A percentile compares a stretch with the other conserved stretches of the same genome.
phyloP scores from a whole-genome alignment of 2,888 invertebrate species.

The Augiades crinisus region DNA sequence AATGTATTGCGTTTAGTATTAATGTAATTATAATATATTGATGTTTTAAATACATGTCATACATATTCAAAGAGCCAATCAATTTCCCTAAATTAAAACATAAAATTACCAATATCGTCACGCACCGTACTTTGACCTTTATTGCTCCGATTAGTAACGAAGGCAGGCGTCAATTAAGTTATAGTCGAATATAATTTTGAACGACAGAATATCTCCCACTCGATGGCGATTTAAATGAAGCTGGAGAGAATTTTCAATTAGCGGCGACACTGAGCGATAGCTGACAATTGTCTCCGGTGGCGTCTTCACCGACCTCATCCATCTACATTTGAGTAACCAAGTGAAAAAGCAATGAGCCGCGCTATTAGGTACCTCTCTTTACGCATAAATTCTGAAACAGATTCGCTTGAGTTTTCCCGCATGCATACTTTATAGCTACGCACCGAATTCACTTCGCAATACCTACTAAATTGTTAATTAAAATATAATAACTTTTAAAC shows the following conservation, averaged over 20 bases:
- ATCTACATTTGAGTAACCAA: conserved; percentile 78
- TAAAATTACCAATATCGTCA: conserved; percentile 29
- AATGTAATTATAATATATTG: too few relatives aligned
- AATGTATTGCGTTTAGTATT: too few relatives aligned
- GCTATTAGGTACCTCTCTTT: conserved; percentile 73
- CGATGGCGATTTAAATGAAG: conserved; percentile 74
- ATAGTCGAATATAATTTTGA: conserved; percentile 59
- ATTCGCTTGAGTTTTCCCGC: conserved; percentile 41
- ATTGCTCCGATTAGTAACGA: conserved; percentile 40
- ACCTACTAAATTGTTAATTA: conserved; percentile 22
- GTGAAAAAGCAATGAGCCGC: conserved; percentile 77
- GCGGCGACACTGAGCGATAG: conserved; percentile 75
- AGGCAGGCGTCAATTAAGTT: conserved; percentile 49
- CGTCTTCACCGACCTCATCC: conserved; percentile 66
- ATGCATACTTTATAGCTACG: conserved; percentile 30
- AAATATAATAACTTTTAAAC: too few relatives aligned
- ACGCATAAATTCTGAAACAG: conserved; percentile 59
- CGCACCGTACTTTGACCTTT: conserved; percentile 36
- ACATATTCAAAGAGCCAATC: background rate
- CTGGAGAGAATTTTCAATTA: conserved; percentile 78
- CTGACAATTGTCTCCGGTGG: conserved; percentile 71
- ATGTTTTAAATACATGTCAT: too few relatives aligned
- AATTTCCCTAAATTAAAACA: background rate
- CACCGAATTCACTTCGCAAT: conserved; percentile 19
- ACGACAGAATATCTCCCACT: conserved; percentile 54